These are phyloP conservation scores for Lasioglossum figueresi DNA, from an alignment of 2,888 invertebrate species.

Conservation along the genomic window DNA sequence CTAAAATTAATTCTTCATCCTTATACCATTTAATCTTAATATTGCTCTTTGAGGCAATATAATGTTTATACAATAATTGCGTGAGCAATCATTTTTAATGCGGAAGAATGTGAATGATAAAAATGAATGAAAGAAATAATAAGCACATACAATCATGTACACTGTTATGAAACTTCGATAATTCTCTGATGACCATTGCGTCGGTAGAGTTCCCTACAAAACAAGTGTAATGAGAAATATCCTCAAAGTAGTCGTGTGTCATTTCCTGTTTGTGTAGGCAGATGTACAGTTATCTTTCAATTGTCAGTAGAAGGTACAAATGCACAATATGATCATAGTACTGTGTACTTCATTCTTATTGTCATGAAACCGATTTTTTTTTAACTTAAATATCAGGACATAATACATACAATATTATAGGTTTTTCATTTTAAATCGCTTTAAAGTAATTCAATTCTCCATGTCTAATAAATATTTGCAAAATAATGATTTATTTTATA, in stretches of 20 bases:
- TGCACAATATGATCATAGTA: neutral
- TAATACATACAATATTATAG: no score
- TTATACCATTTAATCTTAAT: neutral
- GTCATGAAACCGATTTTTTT: neutral
- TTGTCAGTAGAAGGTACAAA: neutral
- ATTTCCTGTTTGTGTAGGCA: constrained; percentile 2
- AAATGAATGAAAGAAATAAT: neutral
- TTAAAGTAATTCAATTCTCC: no score
- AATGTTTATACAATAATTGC: neutral
- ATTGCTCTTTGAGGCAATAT: neutral
- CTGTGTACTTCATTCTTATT: neutral
- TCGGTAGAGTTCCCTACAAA: neutral
- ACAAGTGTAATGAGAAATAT: constrained; percentile 36
- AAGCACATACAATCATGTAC: neutral
- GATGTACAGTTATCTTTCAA: constrained; percentile 14
- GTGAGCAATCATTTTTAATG: neutral
- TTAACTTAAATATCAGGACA: neutral
- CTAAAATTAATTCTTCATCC: neutral
- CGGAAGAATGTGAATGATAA: neutral
- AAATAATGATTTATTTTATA: no score
- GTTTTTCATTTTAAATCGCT: no score
- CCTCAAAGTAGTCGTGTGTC: neutral
- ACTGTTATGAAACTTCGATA: neutral
- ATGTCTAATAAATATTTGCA: no score
- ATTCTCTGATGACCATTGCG: neutral